Evolutionary conservation across 2,797 vertebrate species (phyloP).

Genomic region (Rhinatrema bivittatum): DNA sequence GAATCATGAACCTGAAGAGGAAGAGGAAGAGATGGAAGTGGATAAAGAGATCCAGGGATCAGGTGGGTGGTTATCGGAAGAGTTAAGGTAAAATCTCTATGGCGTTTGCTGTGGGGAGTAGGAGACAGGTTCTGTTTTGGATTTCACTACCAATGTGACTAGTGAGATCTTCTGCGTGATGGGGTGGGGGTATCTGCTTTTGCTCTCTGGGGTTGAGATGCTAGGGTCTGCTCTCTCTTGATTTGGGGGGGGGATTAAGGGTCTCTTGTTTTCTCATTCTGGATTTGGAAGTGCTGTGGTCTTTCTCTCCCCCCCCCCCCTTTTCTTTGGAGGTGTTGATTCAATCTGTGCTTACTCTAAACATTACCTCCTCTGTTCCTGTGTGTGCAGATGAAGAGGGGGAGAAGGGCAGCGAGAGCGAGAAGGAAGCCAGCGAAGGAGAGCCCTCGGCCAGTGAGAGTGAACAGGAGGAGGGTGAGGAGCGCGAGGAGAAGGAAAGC

Average conservation of each 20-base stretch:
- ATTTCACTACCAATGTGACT: no score
- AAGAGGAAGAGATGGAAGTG: constrained; percentile 81
- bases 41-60: constrained; percentile 72
- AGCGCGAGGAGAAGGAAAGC: constrained; percentile 32
- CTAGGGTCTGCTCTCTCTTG: no score
- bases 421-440: constrained; percentile 42
- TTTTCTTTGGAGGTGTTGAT: background rate
- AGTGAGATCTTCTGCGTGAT: no score
- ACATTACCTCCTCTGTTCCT: no score
- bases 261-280: no score
- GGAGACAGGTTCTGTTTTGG: no score
- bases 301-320: background rate
- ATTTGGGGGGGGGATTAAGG: no score
- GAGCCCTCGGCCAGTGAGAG: constrained; percentile 49
- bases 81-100: background rate
- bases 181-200: no score
- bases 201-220: no score
- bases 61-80: constrained; percentile 40
- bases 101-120: background rate
- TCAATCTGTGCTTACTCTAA: no score
- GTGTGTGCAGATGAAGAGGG: constrained; percentile 65
- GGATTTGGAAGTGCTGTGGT: no score
- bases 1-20: constrained; percentile 93
- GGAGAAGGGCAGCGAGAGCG: constrained; percentile 80
- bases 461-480: constrained; percentile 49